phyloP scores from a whole-genome alignment of 2,113 vertebrate species.

The Turnix velox region DNA sequence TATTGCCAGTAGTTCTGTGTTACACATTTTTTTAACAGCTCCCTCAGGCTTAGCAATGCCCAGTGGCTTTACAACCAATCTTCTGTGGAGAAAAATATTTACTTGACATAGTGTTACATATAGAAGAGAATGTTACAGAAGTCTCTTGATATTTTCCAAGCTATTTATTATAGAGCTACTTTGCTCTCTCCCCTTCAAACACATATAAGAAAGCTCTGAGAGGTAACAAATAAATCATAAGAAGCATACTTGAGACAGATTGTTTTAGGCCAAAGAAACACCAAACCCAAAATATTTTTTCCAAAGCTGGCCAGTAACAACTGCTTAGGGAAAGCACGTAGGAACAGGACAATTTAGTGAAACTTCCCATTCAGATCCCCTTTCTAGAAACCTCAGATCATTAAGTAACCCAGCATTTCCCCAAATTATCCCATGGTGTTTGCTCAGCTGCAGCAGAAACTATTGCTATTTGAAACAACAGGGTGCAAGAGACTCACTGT shows the following conservation, averaged over 20 bases:
- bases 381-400: not conserved
- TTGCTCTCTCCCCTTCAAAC: not conserved
- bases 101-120: not conserved
- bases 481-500: fast-evolving
- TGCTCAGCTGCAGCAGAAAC: not conserved
- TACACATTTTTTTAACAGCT: not conserved
- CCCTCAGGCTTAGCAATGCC: not conserved
- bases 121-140: not conserved
- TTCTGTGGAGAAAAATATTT: not conserved
- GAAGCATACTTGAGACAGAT: not conserved
- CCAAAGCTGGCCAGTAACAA: not conserved
- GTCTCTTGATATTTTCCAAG: not conserved
- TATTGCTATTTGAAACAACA: not conserved
- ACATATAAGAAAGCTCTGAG: not conserved
- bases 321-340: not conserved
- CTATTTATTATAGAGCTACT: not conserved
- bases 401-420: not conserved
- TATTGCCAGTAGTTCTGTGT: not conserved
- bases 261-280: not conserved
- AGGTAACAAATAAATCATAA: not conserved
- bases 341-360: not conserved
- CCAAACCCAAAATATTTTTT: not conserved
- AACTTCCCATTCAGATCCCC: not conserved
- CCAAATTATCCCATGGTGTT: not conserved
- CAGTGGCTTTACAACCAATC: not conserved